phyloP scores from a whole-genome alignment of 2,888 invertebrate genomes.

The Smittia sp. region DNA sequence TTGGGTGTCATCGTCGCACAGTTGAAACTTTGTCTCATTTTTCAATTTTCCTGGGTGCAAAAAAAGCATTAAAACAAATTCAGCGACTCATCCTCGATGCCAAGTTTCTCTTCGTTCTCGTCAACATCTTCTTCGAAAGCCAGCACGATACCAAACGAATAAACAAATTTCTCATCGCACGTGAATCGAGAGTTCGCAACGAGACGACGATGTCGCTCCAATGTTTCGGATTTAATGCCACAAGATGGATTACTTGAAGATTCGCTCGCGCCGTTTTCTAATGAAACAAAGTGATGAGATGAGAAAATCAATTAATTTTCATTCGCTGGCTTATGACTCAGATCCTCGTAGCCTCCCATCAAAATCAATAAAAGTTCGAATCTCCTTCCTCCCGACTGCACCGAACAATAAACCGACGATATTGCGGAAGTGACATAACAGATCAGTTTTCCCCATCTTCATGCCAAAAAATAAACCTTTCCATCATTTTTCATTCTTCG shows the following conservation, averaged over 20 bases:
- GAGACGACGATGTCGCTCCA: background rate
- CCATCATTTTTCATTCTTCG: background rate
- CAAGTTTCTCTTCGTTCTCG: background rate
- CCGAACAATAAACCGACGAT: background rate
- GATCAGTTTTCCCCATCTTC: background rate
- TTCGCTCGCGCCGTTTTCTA: background rate
- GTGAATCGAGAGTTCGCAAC: background rate
- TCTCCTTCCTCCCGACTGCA: background rate
- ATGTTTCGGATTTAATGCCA: background rate
- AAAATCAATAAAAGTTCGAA: constrained; percentile 8
- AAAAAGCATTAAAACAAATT: background rate
- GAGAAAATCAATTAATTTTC: background rate
- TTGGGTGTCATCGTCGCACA: background rate
- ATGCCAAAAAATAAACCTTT: background rate
- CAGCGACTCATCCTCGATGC: background rate
- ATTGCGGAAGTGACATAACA: background rate
- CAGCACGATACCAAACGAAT: background rate
- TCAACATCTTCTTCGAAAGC: background rate
- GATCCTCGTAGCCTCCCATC: background rate
- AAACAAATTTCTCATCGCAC: background rate
- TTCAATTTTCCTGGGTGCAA: background rate
- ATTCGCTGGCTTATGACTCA: background rate
- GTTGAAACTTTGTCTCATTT: background rate
- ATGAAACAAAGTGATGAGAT: background rate
- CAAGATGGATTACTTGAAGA: background rate